Conservation (phyloP, 2,797 vertebrate species). For the Thamnophis elegans region DNA sequence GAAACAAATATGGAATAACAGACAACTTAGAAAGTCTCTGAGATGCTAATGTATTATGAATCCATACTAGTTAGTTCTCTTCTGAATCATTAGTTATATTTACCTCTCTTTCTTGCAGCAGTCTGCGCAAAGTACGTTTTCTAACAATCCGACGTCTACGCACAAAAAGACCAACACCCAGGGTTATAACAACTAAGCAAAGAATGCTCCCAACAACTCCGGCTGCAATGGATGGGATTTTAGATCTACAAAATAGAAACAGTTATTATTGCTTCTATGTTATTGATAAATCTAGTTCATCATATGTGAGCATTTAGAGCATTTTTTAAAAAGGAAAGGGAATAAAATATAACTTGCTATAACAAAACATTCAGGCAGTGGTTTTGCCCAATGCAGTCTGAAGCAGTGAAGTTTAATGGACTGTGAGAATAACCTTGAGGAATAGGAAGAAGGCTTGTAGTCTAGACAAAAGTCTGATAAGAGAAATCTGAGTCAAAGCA, state of each 20-base stretch:
- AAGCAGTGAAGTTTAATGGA: background rate
- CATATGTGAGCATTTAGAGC: background rate
- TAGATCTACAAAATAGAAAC: conserved; percentile 69
- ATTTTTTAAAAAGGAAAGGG: background rate
- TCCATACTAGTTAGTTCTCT: background rate
- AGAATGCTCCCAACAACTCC: conserved; percentile 89
- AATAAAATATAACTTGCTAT: background rate
- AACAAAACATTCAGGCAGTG: background rate
- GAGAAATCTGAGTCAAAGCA: background rate
- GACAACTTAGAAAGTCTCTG: background rate
- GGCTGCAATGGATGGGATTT: conserved; percentile 84
- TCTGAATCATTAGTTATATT: background rate
- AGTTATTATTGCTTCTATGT: background rate
- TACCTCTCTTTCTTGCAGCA: conserved; percentile 94
- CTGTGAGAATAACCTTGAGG: background rate
- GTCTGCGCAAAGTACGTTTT: conserved; percentile 89
- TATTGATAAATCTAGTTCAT: background rate
- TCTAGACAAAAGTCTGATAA: background rate
- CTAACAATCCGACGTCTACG: conserved; percentile 89
- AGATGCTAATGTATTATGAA: background rate
- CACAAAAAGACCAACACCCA: conserved; percentile 84
- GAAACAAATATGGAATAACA: background rate
- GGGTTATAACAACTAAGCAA: conserved; percentile 76
- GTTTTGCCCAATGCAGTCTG: background rate
- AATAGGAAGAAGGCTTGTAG: background rate